A percentile compares a stretch with the other conserved stretches of the same genome.
These are phyloP conservation scores for Tribolium madens DNA, from an alignment of 1,140 invertebrate species.

Conservation along the genomic window DNA sequence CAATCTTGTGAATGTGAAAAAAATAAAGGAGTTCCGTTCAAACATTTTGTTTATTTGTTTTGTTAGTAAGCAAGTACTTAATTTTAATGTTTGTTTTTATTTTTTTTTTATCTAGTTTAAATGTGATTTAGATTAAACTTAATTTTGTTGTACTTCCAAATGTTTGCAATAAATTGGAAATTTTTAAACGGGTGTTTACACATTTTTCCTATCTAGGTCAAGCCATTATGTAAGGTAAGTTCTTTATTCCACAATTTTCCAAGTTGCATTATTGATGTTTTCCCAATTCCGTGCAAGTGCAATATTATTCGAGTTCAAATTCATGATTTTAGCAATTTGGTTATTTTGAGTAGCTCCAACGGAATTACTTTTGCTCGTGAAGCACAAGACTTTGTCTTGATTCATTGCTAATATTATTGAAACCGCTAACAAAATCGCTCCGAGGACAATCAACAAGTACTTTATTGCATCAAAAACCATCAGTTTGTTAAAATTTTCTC, in stretches of 20 bases:
- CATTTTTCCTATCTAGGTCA: too few species aligned
- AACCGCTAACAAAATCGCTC: slow-evolving; percentile 10
- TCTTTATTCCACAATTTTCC: neutral
- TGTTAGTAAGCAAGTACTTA: neutral
- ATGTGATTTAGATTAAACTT: neutral
- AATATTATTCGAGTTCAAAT: neutral
- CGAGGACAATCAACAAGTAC: slow-evolving; percentile 63
- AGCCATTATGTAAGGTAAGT: neutral
- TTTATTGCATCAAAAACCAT: slow-evolving; percentile 64
- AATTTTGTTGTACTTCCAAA: too few species aligned
- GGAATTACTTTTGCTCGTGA: slow-evolving; percentile 1
- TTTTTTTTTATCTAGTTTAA: neutral
- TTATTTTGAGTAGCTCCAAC: neutral
- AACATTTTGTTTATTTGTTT: neutral
- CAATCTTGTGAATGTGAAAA: neutral
- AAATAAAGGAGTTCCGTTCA: neutral
- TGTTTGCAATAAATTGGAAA: neutral
- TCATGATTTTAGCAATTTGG: neutral
- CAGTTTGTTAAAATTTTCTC: slow-evolving; percentile 65
- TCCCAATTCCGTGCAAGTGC: neutral
- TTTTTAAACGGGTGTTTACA: neutral
- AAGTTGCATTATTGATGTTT: neutral
- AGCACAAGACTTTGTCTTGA: slow-evolving; percentile 47
- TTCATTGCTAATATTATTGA: slow-evolving; percentile 36
- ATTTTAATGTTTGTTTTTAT: neutral